These are phyloP conservation scores for Copidosoma aretas DNA, from an alignment of 2,888 invertebrate species.

Conservation along the genomic window DNA sequence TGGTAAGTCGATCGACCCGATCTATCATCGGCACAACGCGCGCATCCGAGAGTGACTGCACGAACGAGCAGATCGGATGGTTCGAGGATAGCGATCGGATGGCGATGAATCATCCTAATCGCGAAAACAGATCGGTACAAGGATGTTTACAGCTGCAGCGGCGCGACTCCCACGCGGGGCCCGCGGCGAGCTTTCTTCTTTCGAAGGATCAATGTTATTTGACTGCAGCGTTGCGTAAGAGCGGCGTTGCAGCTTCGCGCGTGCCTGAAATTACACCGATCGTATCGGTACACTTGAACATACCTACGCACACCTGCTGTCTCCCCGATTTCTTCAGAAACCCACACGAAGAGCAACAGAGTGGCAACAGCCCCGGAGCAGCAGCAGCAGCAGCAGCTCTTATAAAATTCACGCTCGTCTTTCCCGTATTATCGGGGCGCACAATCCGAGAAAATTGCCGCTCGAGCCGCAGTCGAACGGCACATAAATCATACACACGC, in stretches of 20 bases:
- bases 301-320: neutral
- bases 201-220: neutral
- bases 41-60: too few relatives aligned
- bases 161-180: neutral
- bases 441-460: constrained; percentile 27
- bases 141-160: too few relatives aligned
- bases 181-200: neutral
- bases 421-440: constrained; percentile 20
- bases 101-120: too few relatives aligned
- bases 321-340: neutral
- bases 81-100: too few relatives aligned
- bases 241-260: neutral
- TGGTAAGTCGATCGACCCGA: too few relatives aligned
- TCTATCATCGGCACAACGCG: too few relatives aligned
- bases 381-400: neutral
- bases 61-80: too few relatives aligned
- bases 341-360: neutral
- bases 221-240: neutral
- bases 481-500: constrained; percentile 21
- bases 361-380: too few relatives aligned
- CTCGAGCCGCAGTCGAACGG: constrained; percentile 5
- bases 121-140: too few relatives aligned
- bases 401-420: constrained; percentile 17
- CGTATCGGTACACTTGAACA: constrained; percentile 9
- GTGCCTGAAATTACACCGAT: constrained; percentile 9